These are phyloP conservation scores for Caretta caretta DNA, from an alignment of 2,113 vertebrate genomes.

Conservation along the genomic window DNA sequence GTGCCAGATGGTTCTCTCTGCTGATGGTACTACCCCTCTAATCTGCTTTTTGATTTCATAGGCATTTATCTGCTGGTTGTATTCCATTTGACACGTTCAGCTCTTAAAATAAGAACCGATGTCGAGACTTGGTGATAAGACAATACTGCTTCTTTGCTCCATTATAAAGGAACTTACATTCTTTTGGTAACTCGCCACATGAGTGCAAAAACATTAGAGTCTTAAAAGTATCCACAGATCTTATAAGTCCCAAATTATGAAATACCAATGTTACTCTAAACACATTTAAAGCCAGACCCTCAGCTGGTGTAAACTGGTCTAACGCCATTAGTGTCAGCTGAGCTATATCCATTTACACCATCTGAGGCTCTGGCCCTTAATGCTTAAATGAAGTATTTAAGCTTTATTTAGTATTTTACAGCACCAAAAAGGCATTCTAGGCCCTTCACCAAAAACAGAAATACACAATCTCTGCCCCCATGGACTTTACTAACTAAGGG, in stretches of 20 bases:
- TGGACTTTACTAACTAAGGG: background rate
- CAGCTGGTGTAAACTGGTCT: background rate
- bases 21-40: constrained; percentile 1
- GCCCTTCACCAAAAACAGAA: background rate
- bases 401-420: background rate
- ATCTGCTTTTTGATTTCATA: constrained; percentile 47
- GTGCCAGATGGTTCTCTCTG: constrained; percentile 9
- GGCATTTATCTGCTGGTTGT: constrained; percentile 55
- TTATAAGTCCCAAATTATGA: background rate
- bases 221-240: background rate
- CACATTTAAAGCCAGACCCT: background rate
- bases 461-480: background rate
- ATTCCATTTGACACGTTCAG: constrained; percentile 39
- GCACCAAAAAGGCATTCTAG: background rate
- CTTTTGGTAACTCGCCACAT: background rate
- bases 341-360: background rate
- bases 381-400: background rate
- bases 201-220: accelerated
- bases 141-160: background rate
- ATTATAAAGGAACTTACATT: background rate
- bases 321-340: background rate
- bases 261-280: background rate
- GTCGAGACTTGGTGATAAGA: background rate
- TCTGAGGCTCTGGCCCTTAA: background rate
- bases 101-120: constrained; percentile 5